A percentile compares a stretch with the other conserved stretches of the same genome.
Conservation (phyloP, 2,888 invertebrate species). For the Blastobasis adustella region DNA sequence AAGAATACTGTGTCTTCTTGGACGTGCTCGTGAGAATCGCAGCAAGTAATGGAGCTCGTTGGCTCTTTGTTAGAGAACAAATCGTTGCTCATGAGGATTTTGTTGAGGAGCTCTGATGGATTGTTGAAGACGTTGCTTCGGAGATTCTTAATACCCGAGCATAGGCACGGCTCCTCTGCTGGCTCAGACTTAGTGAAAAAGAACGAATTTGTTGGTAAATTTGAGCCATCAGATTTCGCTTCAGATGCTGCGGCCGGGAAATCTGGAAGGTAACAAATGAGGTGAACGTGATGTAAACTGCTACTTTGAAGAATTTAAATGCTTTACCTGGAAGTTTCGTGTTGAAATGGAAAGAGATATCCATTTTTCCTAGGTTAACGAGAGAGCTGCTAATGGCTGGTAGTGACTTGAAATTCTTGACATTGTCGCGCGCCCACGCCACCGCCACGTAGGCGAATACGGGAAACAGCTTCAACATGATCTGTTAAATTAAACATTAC, state of each 20-base stretch:
- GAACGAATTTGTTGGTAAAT: conserved; percentile 10
- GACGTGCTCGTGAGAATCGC: conserved; percentile 49
- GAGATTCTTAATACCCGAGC: conserved; percentile 30
- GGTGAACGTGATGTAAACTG: too few species aligned
- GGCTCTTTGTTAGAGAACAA: conserved; percentile 43
- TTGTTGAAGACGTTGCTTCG: conserved; percentile 29
- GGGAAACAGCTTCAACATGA: conserved; percentile 9
- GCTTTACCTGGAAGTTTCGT: conserved; percentile 40
- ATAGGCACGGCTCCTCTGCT: conserved; percentile 43
- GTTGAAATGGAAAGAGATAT: conserved; percentile 52
- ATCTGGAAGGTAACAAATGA: too few species aligned
- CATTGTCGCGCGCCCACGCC: conserved; percentile 25
- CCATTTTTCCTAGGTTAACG: conserved; percentile 63
- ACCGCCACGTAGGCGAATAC: conserved; percentile 24
- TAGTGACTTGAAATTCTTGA: conserved; percentile 28
- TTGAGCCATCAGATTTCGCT: conserved; percentile 6
- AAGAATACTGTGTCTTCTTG: conserved; percentile 46
- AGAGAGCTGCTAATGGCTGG: conserved; percentile 54
- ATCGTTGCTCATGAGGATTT: conserved; percentile 43
- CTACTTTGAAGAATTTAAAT: too few species aligned
- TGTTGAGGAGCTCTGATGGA: conserved; percentile 43
- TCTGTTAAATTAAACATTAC: too few species aligned
- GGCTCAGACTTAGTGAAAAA: conserved; percentile 21
- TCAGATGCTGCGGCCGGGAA: neutral
- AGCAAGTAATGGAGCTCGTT: conserved; percentile 38